A percentile compares a stretch with the other conserved stretches of the same genome.
Conservation (phyloP, 2,888 invertebrate genomes). For the Drosophila paranaensis region DNA sequence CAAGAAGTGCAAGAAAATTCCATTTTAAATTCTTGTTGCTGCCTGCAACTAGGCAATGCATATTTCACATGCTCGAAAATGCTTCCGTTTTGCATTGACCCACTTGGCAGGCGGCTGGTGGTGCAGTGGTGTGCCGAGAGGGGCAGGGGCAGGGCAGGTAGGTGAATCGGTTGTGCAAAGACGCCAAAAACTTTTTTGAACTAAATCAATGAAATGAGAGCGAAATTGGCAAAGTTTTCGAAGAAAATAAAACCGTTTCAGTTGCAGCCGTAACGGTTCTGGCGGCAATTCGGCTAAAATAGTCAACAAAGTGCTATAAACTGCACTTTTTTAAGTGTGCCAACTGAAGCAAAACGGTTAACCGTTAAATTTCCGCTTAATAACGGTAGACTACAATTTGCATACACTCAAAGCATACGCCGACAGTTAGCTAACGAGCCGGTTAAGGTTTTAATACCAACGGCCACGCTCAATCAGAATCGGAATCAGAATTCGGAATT, state of each 20-base stretch:
- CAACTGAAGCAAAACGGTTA: neutral
- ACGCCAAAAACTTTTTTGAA: neutral
- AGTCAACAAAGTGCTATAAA: neutral
- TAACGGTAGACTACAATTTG: neutral
- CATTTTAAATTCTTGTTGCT: conserved; percentile 55
- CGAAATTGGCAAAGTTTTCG: conserved; percentile 9
- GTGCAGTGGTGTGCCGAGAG: neutral
- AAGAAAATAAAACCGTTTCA: neutral
- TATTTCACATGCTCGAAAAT: conserved; percentile 47
- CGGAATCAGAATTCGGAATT: neutral
- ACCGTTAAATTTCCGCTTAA: neutral
- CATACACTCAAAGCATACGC: neutral
- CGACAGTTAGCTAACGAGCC: neutral
- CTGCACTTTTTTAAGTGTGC: neutral
- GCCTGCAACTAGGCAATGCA: conserved; percentile 52
- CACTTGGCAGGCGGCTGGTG: conserved; percentile 43
- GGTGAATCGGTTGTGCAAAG: conserved; percentile 6
- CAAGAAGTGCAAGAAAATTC: conserved; percentile 64
- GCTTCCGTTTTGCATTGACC: conserved; percentile 61
- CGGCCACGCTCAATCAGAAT: neutral
- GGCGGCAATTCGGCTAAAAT: neutral
- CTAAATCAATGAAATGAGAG: conserved; percentile 7
- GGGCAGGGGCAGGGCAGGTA: neutral
- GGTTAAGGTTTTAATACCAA: neutral
- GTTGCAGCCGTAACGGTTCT: neutral